phyloP scores from a whole-genome alignment of 2,797 vertebrate genomes.

The Tragopan temminckii region DNA sequence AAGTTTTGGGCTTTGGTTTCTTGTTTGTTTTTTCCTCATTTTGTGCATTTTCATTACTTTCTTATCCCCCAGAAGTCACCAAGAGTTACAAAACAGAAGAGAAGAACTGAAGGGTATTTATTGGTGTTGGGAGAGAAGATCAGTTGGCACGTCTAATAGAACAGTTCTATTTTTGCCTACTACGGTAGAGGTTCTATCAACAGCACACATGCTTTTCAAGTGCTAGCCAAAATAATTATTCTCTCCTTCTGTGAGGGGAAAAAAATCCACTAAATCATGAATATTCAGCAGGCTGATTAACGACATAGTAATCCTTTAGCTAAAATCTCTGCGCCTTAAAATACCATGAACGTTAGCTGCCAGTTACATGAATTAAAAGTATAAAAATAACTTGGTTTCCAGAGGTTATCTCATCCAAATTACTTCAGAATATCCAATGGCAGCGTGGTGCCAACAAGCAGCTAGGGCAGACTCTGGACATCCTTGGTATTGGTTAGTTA shows the following conservation, averaged over 20 bases:
- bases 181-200: not conserved
- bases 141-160: constrained; percentile 35
- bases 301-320: constrained; percentile 38
- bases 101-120: not conserved
- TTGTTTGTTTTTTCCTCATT: not conserved
- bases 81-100: constrained; percentile 10
- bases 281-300: constrained; percentile 61
- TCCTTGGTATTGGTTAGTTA: not conserved
- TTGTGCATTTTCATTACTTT: not conserved
- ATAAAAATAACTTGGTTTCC: constrained; percentile 36
- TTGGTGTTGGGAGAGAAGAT: constrained; percentile 3
- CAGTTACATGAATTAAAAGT: constrained; percentile 25
- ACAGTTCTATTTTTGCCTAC: constrained; percentile 49
- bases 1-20: not conserved
- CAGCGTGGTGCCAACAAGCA: not conserved
- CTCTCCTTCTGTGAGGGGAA: not conserved
- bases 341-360: not conserved
- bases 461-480: not conserved
- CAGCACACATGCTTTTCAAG: not conserved
- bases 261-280: constrained; percentile 37
- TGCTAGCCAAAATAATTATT: constrained; percentile 68
- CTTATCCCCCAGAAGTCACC: not conserved
- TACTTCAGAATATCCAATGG: not conserved
- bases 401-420: not conserved
- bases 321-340: constrained; percentile 51